phyloP scores from a whole-genome alignment of 2,113 vertebrate species.

The Bubo bubo region DNA sequence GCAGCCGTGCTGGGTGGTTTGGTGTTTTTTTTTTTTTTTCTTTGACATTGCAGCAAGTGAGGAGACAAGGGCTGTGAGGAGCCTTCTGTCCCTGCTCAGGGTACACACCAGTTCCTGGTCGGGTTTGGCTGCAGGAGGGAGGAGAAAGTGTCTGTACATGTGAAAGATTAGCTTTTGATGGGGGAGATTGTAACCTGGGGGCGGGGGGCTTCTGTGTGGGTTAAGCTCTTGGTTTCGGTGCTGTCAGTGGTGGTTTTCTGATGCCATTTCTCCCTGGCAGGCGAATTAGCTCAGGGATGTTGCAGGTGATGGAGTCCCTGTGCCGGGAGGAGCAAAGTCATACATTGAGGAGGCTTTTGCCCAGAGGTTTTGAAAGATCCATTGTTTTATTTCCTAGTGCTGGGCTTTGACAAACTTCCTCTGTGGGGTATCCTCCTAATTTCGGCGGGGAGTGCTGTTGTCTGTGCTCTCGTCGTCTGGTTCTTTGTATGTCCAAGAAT shows the following conservation, averaged over 20 bases:
- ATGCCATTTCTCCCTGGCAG: not conserved
- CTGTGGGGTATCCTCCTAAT: constrained; percentile 91
- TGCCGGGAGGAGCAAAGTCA: not conserved
- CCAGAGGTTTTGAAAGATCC: constrained; percentile 75
- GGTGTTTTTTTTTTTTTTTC: not conserved
- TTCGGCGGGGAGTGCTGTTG: constrained; percentile 82
- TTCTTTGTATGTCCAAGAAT: constrained; percentile 91
- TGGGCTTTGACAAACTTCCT: constrained; percentile 91
- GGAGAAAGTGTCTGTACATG: not conserved
- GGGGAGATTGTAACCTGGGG: not conserved
- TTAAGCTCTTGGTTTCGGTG: not conserved
- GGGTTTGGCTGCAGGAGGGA: not conserved
- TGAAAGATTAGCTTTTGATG: not conserved
- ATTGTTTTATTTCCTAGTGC: constrained; percentile 86
- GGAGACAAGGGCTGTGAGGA: not conserved
- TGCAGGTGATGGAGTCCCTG: not conserved
- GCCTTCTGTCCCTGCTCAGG: not conserved
- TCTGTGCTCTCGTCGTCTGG: constrained; percentile 90
- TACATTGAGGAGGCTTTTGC: not conserved
- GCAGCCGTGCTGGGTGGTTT: not conserved
- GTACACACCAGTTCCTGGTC: rapidly evolving
- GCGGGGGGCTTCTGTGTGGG: not conserved
- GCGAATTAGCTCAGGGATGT: not conserved
- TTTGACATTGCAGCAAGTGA: constrained; percentile 51
- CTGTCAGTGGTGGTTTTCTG: not conserved